Conservation (phyloP, 2,113 vertebrate genomes). For the Halcyon senegalensis region DNA sequence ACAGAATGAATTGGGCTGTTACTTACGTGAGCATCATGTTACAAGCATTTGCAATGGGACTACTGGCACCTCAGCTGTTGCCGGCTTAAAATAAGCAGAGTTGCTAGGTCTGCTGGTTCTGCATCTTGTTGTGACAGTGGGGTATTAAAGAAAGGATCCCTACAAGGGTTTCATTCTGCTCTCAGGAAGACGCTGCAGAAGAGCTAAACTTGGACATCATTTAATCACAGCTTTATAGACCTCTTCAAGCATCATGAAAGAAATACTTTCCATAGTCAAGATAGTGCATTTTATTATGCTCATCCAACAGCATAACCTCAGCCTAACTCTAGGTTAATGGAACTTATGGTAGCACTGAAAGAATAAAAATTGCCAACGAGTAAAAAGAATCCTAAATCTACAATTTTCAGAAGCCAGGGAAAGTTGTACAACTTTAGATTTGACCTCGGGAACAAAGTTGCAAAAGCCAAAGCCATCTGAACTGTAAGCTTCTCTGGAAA, state of each 20-base stretch:
- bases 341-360: constrained; percentile 12
- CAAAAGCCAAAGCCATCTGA: background rate
- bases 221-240: constrained; percentile 56
- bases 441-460: background rate
- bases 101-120: background rate
- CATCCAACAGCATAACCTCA: constrained; percentile 33
- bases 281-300: constrained; percentile 32
- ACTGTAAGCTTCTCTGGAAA: background rate
- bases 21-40: background rate
- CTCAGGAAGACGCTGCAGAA: constrained; percentile 27
- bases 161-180: constrained; percentile 33
- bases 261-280: constrained; percentile 36
- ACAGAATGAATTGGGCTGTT: background rate
- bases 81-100: constrained; percentile 45
- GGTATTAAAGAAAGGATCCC: background rate
- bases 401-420: background rate
- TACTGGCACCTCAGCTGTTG: constrained; percentile 39
- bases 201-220: constrained; percentile 32
- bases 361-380: background rate
- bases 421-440: background rate
- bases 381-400: background rate
- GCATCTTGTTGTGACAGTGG: background rate
- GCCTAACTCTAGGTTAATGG: constrained; percentile 57
- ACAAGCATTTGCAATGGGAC: background rate
- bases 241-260: constrained; percentile 21